phyloP scores from a whole-genome alignment of 2,797 vertebrate species.

The Anguilla obscura region DNA sequence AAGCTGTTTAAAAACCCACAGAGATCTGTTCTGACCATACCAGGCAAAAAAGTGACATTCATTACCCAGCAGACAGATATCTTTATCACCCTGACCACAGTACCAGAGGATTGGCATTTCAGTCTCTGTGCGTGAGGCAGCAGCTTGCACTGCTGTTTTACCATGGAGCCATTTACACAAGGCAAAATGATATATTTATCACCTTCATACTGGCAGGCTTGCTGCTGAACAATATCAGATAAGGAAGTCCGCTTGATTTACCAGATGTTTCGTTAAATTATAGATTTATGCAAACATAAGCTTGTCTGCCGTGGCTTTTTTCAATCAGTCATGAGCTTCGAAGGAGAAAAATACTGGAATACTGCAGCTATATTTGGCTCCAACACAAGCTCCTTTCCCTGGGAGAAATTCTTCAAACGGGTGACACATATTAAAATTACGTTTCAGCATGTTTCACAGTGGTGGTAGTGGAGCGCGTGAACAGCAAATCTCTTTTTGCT shows the following conservation, averaged over 20 bases:
- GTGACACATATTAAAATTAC: no score
- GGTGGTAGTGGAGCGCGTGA: not conserved
- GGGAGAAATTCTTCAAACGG: not conserved
- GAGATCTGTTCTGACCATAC: not conserved
- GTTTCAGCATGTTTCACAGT: not conserved
- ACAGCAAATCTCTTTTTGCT: not conserved
- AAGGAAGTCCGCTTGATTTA: not conserved
- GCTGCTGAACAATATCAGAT: not conserved
- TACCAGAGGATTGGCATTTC: not conserved
- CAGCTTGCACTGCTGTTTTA: not conserved
- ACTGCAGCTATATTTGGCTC: not conserved
- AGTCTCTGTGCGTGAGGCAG: not conserved
- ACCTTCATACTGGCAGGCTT: not conserved
- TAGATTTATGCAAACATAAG: conserved; percentile 18
- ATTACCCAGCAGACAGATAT: not conserved
- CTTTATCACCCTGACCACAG: not conserved
- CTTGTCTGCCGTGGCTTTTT: not conserved
- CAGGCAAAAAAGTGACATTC: not conserved
- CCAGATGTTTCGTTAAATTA: not conserved
- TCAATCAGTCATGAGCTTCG: not conserved
- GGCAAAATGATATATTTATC: not conserved
- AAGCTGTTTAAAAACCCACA: not conserved
- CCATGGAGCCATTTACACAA: no score
- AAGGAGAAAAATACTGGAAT: not conserved
- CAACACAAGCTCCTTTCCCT: not conserved